Conservation (phyloP, 2,888 invertebrate species). For the Zaprionus bogoriensis region DNA sequence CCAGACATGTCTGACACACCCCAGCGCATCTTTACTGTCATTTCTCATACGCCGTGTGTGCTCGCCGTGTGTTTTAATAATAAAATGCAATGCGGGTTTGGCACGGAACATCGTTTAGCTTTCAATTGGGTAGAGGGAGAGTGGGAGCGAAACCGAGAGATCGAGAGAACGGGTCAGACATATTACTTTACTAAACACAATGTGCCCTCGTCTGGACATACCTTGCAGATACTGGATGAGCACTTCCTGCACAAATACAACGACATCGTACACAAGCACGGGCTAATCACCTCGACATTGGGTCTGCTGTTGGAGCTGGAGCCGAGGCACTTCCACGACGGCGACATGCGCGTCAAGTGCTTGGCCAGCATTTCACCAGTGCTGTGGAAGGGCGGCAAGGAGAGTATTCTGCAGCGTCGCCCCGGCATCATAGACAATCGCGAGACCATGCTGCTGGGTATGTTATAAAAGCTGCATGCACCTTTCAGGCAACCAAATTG, state of each 20-base stretch:
- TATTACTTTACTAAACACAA: constrained; percentile 16
- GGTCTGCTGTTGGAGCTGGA: constrained; percentile 85
- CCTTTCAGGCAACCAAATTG: constrained; percentile 2
- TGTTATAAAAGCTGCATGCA: constrained; percentile 78
- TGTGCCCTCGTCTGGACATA: constrained; percentile 20
- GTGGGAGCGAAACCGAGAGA: background rate
- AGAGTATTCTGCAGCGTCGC: constrained; percentile 85
- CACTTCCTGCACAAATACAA: constrained; percentile 84
- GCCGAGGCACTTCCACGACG: constrained; percentile 85
- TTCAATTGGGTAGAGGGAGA: constrained; percentile 9
- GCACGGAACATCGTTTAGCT: constrained; percentile 22
- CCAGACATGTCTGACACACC: constrained; percentile 67
- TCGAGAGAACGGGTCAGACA: background rate
- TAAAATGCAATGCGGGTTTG: constrained; percentile 32
- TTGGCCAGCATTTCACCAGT: constrained; percentile 86
- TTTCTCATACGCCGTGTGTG: constrained; percentile 49
- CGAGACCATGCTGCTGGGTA: constrained; percentile 86
- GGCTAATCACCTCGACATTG: constrained; percentile 85
- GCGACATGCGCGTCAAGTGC: constrained; percentile 86
- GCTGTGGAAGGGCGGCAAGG: constrained; percentile 85
- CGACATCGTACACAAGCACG: constrained; percentile 84
- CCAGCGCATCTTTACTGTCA: constrained; percentile 25
- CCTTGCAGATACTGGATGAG: constrained; percentile 83
- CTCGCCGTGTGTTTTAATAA: constrained; percentile 39
- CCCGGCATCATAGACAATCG: constrained; percentile 85